A percentile compares a stretch with the other conserved stretches of the same genome.
phyloP scores from a whole-genome alignment of 2,113 vertebrate genomes.

The Emydocephalus ijimae region DNA sequence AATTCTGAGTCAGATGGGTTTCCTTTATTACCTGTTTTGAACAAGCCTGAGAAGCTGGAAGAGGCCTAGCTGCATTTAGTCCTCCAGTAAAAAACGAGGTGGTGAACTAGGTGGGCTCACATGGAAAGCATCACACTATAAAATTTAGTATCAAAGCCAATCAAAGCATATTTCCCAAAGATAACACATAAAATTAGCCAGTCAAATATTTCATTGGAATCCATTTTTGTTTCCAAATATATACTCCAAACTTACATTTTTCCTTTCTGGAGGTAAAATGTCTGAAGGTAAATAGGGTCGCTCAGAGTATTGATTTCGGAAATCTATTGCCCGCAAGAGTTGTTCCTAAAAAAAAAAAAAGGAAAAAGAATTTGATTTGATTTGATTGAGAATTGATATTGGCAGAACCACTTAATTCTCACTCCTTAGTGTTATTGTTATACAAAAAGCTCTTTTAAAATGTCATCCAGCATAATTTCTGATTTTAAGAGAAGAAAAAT shows the following conservation, averaged over 20 bases:
- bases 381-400: not conserved
- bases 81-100: not conserved
- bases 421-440: rapidly evolving
- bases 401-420: rapidly evolving
- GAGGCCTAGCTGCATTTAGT: not conserved
- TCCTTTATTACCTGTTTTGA: not conserved
- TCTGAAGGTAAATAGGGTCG: constrained; percentile 79
- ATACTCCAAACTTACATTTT: constrained; percentile 66
- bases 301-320: constrained; percentile 80
- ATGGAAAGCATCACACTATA: not conserved
- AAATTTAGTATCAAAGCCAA: not conserved
- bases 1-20: not conserved
- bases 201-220: not conserved
- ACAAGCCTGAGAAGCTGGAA: not conserved
- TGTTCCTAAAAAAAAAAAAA: constrained; percentile 62
- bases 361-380: rapidly evolving
- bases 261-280: constrained; percentile 72
- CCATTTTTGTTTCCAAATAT: rapidly evolving
- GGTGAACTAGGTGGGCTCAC: not conserved
- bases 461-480: not conserved
- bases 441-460: not conserved
- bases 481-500: not conserved
- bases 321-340: constrained; percentile 74
- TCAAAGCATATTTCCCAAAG: not conserved
- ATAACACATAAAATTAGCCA: not conserved